These are phyloP conservation scores for Leucophenga varia DNA, from an alignment of 1,140 invertebrate genomes.

Conservation along the genomic window DNA sequence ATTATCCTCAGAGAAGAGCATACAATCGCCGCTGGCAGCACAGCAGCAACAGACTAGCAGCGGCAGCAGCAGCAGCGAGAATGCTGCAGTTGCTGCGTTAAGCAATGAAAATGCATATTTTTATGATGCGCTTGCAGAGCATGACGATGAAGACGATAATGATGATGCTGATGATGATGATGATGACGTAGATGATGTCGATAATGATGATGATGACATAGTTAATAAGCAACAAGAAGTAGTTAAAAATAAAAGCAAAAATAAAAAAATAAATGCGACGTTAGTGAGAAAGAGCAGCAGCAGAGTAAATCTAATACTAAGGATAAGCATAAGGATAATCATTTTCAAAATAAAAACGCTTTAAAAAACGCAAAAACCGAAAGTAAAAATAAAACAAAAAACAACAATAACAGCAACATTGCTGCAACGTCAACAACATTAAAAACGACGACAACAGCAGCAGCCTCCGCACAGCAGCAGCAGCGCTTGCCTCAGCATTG, in stretches of 20 bases:
- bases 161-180: slow-evolving; percentile 9
- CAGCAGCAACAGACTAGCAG: slow-evolving; percentile 11
- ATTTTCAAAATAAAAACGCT: too few relatives aligned
- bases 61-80: neutral
- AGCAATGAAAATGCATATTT: slow-evolving; percentile 42
- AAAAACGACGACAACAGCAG: slow-evolving; percentile 4
- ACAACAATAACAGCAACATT: too few relatives aligned
- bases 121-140: slow-evolving; percentile 47
- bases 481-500: slow-evolving; percentile 31
- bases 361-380: too few relatives aligned
- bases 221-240: too few relatives aligned
- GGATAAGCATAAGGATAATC: too few relatives aligned
- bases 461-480: neutral
- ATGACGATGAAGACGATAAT: slow-evolving; percentile 24
- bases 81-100: neutral
- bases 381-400: too few relatives aligned
- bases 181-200: too few relatives aligned
- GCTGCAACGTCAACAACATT: slow-evolving; percentile 1
- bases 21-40: neutral
- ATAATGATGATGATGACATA: too few relatives aligned
- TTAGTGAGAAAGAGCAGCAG: too few relatives aligned
- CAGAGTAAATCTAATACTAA: too few relatives aligned
- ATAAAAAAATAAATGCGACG: neutral
- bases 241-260: too few relatives aligned
- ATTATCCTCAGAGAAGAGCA: slow-evolving; percentile 14